Evolutionary conservation across 2,888 invertebrate species (phyloP).

Genomic region (Heteropelma amictum): DNA sequence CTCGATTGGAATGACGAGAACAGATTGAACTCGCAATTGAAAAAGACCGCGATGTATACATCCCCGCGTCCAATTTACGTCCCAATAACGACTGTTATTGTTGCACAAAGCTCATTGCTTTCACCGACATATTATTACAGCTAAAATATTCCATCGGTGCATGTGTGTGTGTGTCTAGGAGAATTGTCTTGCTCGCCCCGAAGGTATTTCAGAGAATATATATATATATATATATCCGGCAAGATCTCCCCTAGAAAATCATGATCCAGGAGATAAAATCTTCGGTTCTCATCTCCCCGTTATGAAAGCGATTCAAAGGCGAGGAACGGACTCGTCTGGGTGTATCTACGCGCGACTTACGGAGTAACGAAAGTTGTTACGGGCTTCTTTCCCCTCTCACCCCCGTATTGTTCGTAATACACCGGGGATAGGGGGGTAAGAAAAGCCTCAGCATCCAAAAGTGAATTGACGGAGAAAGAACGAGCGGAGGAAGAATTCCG

Average conservation of each 20-base stretch:
- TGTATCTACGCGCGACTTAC: background rate
- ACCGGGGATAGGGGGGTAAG: conserved; percentile 21
- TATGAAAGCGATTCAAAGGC: background rate
- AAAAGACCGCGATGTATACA: too few species aligned
- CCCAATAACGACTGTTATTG: too few species aligned
- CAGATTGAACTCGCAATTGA: too few species aligned
- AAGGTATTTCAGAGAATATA: background rate
- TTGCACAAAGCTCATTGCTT: too few species aligned
- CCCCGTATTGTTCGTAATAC: conserved; percentile 22
- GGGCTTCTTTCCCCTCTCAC: background rate
- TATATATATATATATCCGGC: too few species aligned
- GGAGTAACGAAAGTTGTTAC: conserved; percentile 8
- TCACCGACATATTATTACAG: too few species aligned
- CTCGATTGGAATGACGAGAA: too few species aligned
- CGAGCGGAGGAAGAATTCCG: conserved; percentile 59
- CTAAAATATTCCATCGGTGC: too few species aligned
- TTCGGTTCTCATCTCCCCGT: background rate
- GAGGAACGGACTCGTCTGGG: background rate
- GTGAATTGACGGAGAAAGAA: conserved; percentile 11
- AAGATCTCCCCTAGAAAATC: background rate
- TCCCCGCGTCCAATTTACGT: too few species aligned
- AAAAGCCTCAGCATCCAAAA: conserved; percentile 8
- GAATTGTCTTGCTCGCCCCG: too few species aligned
- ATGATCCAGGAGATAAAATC: conserved; percentile 11
- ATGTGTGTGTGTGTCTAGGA: too few species aligned